Evolutionary conservation across 1,140 invertebrate species (phyloP), one percentile per base, ranked within the genome.

Genomic region (Halyomorpha halys): DNA sequence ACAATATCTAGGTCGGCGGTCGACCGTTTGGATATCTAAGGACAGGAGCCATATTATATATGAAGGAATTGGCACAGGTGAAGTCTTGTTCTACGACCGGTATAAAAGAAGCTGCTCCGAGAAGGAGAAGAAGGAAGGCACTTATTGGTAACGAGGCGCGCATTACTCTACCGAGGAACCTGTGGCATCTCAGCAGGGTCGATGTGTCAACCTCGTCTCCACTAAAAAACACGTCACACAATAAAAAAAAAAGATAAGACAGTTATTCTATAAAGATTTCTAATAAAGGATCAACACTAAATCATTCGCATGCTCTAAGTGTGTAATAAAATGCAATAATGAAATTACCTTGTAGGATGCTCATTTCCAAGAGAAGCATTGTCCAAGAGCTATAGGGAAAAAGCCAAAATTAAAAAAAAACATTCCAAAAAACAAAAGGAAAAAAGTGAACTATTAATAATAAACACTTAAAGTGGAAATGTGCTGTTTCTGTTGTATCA

Each of bases 131-230:
- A 79, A 95, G 86, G 66, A 96, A 76, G 44, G 90, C 88, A 76
- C 94, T 90, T 72, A 97, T 90, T 30, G 93, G 93, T 66, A 97
- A 77, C 15, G 92, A 94, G 44, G 91, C 88, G 72, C 90, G 81
- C 64, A 93, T 80, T 63, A 94, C 93, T 71, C 93, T 83, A 66
- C 86, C 83, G 71, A 95, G 79, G 80, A 93, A 94, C 53, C 85
- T 82, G 70, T 85, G 85, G 68, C 89, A 84, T 71, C 86, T 82
- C 47, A 81, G 78, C 68, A 91, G 77, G 61, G 86, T 81, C 67
- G 83, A 82, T 62, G 79, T 80, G 71, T 83, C 81, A 71, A 80
- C 80, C 68, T 78, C 79, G 74, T 78, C 78, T 72, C 72, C 71
- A 76, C 74, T 68, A 44, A n/a, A 65, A 68, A 51, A 16, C 6